Evolutionary conservation across 2,113 vertebrate species (phyloP), one percentile per base, ranked within the genome.

Genomic region (Petaurus breviceps): DNA sequence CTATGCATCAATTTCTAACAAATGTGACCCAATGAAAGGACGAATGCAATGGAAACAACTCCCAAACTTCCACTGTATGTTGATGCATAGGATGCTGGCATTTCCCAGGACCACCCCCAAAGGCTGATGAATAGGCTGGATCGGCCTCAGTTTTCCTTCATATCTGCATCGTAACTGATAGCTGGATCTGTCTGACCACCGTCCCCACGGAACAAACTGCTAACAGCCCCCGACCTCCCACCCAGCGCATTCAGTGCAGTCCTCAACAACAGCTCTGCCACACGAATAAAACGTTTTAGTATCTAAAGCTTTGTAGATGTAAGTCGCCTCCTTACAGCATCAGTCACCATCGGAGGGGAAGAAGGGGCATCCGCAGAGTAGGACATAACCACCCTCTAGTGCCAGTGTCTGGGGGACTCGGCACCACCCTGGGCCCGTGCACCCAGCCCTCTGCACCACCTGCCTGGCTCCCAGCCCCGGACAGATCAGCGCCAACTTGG

Each of bases 181-280:
- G 92, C 91, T 23, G 90, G 49, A 91, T 54, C 53, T 51, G 25
- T 54, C 91, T 52, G 94, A 93, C 94, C 93, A 68, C 57, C 0
- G 94, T 54, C 46, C 52, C 37, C 61, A 6, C 57, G 9, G 61
- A n/a, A 3, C 51, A 61, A n/a, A 91, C 55, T 54, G 53, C 90
- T 53, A 92, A 49, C 43, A 54, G 47, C 93, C 47, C 14, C 16
- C 49, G 57, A 43, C 90, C 57, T 84, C 92, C 89, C 61, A 50
- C 94, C 91, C 94, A n/a, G 47, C 50, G 19, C 90, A 51, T 3
- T 52, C 52, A 19, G 16, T 19, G 52, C n/a, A 51, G 84, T 61
- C 52, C 90, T 94, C 61, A 90, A 89, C 93, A 93, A 61, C 93
- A 89, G 93, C 52, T 24, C 61, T 51, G 90, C 57, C 94, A 23